Conservation (phyloP, 2,797 vertebrate species). For the Melanotaenia parkinsoni region DNA sequence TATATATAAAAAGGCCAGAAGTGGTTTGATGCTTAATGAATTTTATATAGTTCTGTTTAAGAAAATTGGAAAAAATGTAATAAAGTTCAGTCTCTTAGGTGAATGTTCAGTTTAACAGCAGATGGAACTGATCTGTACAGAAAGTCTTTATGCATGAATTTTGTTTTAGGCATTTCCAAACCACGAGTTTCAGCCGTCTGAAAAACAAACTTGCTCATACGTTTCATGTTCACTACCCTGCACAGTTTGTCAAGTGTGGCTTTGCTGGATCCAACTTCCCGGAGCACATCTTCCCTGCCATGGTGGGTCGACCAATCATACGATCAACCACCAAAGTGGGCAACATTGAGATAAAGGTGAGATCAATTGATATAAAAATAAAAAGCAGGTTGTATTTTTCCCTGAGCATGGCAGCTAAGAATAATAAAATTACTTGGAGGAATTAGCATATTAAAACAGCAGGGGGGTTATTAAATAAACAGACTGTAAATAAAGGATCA, state of each 20-base stretch:
- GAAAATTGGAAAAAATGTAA: background rate
- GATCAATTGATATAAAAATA: constrained; percentile 5
- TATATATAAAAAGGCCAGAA: too few species aligned
- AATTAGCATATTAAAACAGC: background rate
- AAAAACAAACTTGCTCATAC: constrained; percentile 4
- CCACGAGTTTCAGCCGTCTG: constrained; percentile 12
- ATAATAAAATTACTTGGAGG: background rate
- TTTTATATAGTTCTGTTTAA: too few species aligned
- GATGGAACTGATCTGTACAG: constrained; percentile 13
- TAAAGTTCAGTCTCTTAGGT: constrained; percentile 12
- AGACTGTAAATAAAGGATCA: background rate
- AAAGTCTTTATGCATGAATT: background rate
- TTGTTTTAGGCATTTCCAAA: background rate
- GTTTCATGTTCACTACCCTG: constrained; percentile 24
- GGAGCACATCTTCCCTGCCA: constrained; percentile 86
- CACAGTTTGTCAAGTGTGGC: constrained; percentile 88
- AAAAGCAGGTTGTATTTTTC: background rate
- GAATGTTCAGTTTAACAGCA: constrained; percentile 20
- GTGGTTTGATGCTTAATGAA: too few species aligned
- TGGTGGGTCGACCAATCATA: constrained; percentile 86
- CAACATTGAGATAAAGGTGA: constrained; percentile 88
- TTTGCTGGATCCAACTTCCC: constrained; percentile 89
- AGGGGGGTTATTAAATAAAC: background rate
- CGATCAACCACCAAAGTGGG: constrained; percentile 84
- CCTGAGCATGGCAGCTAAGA: too few species aligned